phyloP scores from a whole-genome alignment of 2,888 invertebrate species.

The Stenichneumon culpator region DNA sequence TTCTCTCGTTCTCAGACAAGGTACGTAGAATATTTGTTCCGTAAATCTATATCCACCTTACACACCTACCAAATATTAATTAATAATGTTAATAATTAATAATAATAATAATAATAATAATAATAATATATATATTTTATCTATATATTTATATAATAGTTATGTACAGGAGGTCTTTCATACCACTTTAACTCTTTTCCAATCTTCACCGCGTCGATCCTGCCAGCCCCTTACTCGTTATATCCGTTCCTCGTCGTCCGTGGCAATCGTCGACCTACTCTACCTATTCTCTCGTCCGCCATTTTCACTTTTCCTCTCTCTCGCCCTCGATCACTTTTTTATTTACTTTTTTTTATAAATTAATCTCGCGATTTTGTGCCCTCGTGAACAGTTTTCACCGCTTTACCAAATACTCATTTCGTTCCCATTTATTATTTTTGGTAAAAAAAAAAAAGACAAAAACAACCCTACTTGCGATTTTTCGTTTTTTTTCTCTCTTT shows the following conservation, averaged over 20 bases:
- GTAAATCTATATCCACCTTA: constrained; percentile 82
- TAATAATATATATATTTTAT: constrained; percentile 74
- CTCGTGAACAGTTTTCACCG: constrained; percentile 59
- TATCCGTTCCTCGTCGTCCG: constrained; percentile 52
- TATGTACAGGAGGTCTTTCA: constrained; percentile 82
- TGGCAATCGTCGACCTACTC: constrained; percentile 70
- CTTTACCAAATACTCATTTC: constrained; percentile 11
- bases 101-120: constrained; percentile 79
- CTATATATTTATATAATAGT: constrained; percentile 81
- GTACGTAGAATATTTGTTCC: constrained; percentile 81
- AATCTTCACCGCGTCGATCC: constrained; percentile 51
- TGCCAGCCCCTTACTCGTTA: constrained; percentile 36
- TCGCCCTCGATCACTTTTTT: constrained; percentile 41
- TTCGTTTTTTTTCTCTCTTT: neutral
- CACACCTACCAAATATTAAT: constrained; percentile 82
- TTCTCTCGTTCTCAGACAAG: constrained; percentile 76
- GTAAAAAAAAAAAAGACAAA: constrained; percentile 21
- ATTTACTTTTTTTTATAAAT: constrained; percentile 58
- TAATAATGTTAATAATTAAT: constrained; percentile 72
- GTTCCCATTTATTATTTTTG: neutral
- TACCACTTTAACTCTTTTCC: constrained; percentile 71
- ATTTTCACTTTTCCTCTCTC: constrained; percentile 62
- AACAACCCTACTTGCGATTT: constrained; percentile 3
- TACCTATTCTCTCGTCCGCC: constrained; percentile 65
- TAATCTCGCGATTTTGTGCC: constrained; percentile 70